Evolutionary conservation across 1,140 invertebrate genomes (phyloP).

Genomic region (Diplogasteroides magnus): DNA sequence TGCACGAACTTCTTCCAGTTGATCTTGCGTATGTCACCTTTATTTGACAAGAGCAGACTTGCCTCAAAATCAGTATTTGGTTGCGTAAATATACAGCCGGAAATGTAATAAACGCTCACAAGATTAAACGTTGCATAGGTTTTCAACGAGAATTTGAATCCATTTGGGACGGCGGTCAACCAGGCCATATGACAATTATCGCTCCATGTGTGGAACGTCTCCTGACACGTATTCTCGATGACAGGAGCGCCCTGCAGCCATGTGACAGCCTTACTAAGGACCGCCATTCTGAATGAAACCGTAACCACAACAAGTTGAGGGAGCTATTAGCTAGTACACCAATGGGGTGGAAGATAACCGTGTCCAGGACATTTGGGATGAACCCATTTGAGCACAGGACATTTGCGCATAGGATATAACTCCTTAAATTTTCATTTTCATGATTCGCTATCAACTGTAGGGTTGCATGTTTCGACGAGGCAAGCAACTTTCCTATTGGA

Average conservation of each 20-base stretch:
- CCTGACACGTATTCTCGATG: constrained; percentile 40
- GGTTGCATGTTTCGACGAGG: too few species aligned
- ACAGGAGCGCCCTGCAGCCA: constrained; percentile 15
- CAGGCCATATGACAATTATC: constrained; percentile 40
- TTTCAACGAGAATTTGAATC: constrained; percentile 39
- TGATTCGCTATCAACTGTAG: too few species aligned
- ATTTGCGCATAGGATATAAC: too few species aligned
- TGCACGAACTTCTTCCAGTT: constrained; percentile 40
- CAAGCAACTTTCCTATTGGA: too few species aligned
- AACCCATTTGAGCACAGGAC: too few species aligned
- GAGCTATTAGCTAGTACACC: too few species aligned
- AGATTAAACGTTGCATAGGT: constrained; percentile 47
- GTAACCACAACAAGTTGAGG: too few species aligned
- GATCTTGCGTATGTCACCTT: constrained; percentile 32
- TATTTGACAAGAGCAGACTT: constrained; percentile 28
- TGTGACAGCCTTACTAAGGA: constrained; percentile 38
- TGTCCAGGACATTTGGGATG: too few species aligned
- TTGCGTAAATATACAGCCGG: background rate
- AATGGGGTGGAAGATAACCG: too few species aligned
- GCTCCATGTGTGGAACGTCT: constrained; percentile 47
- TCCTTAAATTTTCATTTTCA: too few species aligned
- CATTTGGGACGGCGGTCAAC: constrained; percentile 31
- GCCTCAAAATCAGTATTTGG: constrained; percentile 31
- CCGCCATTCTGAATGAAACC: constrained; percentile 37
- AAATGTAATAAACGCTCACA: constrained; percentile 27